Evolutionary conservation across 2,113 vertebrate species (phyloP).

Genomic region (Hippopotamus amphibius): DNA sequence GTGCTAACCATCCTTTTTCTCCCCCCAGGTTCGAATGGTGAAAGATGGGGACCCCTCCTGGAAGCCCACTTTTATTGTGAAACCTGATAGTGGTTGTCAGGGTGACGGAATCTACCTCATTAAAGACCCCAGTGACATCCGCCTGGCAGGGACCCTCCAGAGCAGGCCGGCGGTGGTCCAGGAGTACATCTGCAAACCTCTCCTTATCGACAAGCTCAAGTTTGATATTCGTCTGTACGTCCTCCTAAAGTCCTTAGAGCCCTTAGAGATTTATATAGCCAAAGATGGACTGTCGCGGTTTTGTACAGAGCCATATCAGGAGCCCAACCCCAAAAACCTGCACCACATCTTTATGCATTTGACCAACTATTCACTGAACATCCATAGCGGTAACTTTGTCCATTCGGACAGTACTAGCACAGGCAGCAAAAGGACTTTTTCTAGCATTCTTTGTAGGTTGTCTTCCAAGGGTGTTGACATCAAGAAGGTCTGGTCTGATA

Average conservation of each 20-base stretch:
- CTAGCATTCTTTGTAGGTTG: conserved; percentile 94
- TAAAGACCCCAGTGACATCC: conserved; percentile 93
- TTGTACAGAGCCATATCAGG: conserved; percentile 98
- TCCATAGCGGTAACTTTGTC: conserved; percentile 96
- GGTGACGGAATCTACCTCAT: conserved; percentile 99
- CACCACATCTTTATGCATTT: conserved; percentile 98
- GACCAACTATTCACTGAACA: conserved; percentile 98
- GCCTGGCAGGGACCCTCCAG: conserved; percentile 88
- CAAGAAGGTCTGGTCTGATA: conserved; percentile 98
- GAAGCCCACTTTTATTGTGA: conserved; percentile 97
- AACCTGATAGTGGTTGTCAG: conserved; percentile 97
- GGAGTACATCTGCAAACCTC: conserved; percentile 96
- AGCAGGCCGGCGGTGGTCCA: conserved; percentile 95
- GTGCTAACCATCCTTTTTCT: neutral
- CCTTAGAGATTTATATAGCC: conserved; percentile 97
- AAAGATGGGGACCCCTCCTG: conserved; percentile 91
- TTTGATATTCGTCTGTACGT: conserved; percentile 99
- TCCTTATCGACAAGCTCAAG: conserved; percentile 97
- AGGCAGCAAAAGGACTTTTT: conserved; percentile 97
- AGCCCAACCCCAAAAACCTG: conserved; percentile 95
- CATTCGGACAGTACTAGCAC: conserved; percentile 95
- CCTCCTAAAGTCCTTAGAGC: conserved; percentile 95
- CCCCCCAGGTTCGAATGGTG: conserved; percentile 89
- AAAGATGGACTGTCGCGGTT: conserved; percentile 98
- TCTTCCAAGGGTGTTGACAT: conserved; percentile 94